Conservation (phyloP, 2,888 invertebrate genomes). For the Mythimna impura region DNA sequence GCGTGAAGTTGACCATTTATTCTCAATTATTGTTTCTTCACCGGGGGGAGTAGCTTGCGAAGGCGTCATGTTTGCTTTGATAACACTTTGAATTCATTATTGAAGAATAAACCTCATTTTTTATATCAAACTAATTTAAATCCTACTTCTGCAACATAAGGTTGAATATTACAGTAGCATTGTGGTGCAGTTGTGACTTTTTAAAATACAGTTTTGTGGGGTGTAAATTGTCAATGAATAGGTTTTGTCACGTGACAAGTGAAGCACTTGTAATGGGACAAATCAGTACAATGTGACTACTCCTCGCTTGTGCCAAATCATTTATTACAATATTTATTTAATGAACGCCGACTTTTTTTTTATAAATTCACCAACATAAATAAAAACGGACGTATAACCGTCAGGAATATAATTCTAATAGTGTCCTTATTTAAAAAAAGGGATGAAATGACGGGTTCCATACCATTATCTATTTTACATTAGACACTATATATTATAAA, state of each 20-base stretch:
- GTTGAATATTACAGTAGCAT: conserved; percentile 17
- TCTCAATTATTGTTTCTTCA: conserved; percentile 85
- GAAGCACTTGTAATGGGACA: conserved; percentile 74
- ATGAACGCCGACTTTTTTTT: conserved; percentile 44
- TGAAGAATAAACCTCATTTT: conserved; percentile 43
- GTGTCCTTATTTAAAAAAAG: too few relatives aligned
- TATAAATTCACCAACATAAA: conserved; percentile 18
- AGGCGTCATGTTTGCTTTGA: conserved; percentile 88
- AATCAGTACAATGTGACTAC: conserved; percentile 63
- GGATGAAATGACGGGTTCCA: too few relatives aligned
- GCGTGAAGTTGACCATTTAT: conserved; percentile 86
- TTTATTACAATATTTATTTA: conserved; percentile 52
- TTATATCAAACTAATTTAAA: conserved; percentile 30
- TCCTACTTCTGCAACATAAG: conserved; percentile 23
- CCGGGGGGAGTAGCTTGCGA: conserved; percentile 76
- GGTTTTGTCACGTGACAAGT: conserved; percentile 86
- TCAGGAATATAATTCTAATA: neutral
- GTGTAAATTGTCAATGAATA: conserved; percentile 86
- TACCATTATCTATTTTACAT: too few relatives aligned
- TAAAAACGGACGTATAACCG: conserved; percentile 7
- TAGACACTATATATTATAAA: too few relatives aligned
- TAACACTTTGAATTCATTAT: conserved; percentile 72
- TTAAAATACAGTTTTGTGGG: conserved; percentile 35
- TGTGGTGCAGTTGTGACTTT: conserved; percentile 33
- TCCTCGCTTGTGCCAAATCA: conserved; percentile 62